Percentiles rank a stretch among this genome's conserved stretches.
Evolutionary conservation across 2,797 vertebrate genomes (phyloP).

Genomic region (Microctenopoma steveboyesi): DNA sequence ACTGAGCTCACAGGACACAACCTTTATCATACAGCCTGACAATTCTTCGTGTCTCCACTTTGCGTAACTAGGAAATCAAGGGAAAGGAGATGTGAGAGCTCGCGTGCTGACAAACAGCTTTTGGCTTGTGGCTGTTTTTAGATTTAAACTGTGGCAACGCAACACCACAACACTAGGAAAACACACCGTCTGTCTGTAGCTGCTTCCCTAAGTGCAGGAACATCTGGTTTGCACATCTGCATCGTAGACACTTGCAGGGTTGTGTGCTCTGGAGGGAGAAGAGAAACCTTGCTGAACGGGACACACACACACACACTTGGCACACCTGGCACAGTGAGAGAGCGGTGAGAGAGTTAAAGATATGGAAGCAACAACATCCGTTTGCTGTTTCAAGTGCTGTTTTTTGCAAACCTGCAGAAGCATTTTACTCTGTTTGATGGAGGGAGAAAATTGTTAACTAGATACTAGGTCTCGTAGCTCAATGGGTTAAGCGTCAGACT

Average conservation of each 20-base stretch:
- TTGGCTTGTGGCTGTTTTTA: conserved; percentile 3
- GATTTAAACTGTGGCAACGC: conserved; percentile 18
- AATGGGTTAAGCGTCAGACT: too few relatives aligned
- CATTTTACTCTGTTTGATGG: neutral
- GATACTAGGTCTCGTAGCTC: too few relatives aligned
- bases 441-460: neutral
- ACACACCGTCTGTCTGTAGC: conserved; percentile 35
- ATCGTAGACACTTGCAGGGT: conserved; percentile 52
- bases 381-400: neutral
- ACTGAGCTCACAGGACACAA: conserved; percentile 21
- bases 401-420: neutral
- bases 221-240: conserved; percentile 80
- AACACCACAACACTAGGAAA: conserved; percentile 4
- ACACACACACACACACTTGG: conserved; percentile 20
- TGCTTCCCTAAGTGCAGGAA: conserved; percentile 44
- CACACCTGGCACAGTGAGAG: conserved; percentile 47
- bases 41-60: neutral
- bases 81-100: conserved; percentile 2
- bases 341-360: conserved; percentile 15
- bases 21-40: neutral
- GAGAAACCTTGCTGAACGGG: conserved; percentile 45
- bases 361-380: neutral
- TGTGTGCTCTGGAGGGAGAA: conserved; percentile 49
- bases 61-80: conserved; percentile 18
- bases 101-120: conserved; percentile 15